phyloP scores from a whole-genome alignment of 1,140 invertebrate genomes.

The Periplaneta americana region DNA sequence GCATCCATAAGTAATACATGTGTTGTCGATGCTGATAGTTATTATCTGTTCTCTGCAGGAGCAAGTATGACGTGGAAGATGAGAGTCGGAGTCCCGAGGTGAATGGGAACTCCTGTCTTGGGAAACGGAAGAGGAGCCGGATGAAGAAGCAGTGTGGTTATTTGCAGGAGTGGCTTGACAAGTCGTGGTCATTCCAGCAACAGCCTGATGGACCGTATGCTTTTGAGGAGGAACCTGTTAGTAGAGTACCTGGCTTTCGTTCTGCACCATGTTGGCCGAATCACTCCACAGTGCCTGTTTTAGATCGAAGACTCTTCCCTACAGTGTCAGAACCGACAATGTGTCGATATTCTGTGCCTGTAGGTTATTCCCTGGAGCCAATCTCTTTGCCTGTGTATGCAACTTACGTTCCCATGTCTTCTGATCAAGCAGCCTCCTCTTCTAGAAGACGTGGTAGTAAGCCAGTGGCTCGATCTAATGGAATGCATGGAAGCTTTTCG shows the following conservation, averaged over 20 bases:
- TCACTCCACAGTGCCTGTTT: background rate
- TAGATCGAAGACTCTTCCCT: constrained; percentile 40
- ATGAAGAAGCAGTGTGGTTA: background rate
- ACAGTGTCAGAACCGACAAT: constrained; percentile 44
- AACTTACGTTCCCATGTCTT: constrained; percentile 24
- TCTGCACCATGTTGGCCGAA: background rate
- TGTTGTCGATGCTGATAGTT: background rate
- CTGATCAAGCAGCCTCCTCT: constrained; percentile 32
- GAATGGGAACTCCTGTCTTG: background rate
- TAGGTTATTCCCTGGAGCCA: constrained; percentile 41
- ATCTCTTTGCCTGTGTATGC: constrained; percentile 44
- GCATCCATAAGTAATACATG: background rate
- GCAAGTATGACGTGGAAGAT: background rate
- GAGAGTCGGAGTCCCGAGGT: background rate
- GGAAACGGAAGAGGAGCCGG: constrained; percentile 8
- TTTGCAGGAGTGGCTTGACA: constrained; percentile 13
- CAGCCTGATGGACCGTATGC: background rate
- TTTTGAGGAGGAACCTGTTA: background rate
- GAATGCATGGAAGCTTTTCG: background rate
- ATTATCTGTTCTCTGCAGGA: background rate
- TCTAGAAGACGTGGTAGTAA: constrained; percentile 27
- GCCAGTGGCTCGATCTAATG: constrained; percentile 28
- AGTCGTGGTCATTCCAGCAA: constrained; percentile 6
- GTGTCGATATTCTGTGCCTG: constrained; percentile 43
- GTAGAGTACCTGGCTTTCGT: background rate